phyloP scores from a whole-genome alignment of 2,797 vertebrate species.

The Microcaecilia unicolor region DNA sequence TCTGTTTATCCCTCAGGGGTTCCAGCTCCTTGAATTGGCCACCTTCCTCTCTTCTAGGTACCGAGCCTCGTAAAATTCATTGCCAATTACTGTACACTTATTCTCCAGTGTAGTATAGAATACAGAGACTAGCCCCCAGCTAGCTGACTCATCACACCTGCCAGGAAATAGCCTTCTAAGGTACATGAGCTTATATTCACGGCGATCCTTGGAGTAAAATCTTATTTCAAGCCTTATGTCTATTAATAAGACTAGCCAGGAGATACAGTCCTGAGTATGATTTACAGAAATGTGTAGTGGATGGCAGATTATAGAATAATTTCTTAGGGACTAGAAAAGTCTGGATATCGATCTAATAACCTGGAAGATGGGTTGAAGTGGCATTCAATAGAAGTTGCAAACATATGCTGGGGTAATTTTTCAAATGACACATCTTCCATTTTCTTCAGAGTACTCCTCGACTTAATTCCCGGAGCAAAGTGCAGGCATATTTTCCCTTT shows the following conservation, averaged over 20 bases:
- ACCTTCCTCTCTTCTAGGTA: neutral
- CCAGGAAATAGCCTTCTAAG: neutral
- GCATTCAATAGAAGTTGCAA: too few relatives aligned
- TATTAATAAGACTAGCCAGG: neutral
- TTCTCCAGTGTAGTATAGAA: neutral
- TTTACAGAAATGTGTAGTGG: neutral
- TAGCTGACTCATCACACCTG: too few relatives aligned
- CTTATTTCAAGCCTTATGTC: neutral
- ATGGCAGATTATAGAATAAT: neutral
- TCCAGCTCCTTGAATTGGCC: too few relatives aligned
- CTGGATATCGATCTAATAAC: too few relatives aligned
- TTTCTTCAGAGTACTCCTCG: too few relatives aligned
- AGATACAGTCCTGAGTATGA: neutral
- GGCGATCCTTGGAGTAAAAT: neutral
- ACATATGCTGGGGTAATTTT: too few relatives aligned
- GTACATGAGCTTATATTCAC: neutral
- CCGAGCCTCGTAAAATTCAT: neutral
- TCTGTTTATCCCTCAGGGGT: too few relatives aligned
- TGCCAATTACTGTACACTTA: neutral
- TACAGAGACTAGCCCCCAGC: neutral
- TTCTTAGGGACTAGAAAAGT: too few relatives aligned
- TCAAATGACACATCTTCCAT: too few relatives aligned
- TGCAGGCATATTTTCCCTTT: too few relatives aligned
- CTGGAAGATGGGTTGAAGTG: too few relatives aligned
- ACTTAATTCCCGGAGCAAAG: too few relatives aligned